Base-by-base conservation (phyloP, 2,888 invertebrate species). In the Slavum lentiscoides region DNA sequence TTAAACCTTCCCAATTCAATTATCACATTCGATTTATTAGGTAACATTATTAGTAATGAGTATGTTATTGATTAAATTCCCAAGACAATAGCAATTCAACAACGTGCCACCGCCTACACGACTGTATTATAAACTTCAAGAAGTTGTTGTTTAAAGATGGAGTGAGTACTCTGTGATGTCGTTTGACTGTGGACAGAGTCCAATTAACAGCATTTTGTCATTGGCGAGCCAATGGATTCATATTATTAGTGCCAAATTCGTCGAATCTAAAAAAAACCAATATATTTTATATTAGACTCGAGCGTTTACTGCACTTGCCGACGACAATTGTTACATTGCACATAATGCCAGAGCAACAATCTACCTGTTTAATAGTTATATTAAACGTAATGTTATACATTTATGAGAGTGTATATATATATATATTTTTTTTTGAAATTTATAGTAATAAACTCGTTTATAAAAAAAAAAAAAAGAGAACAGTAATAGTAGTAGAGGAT, bases 181-280 rank as follows among this genome's bases (percentile, higher is more conserved):
- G 39, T 58, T 58, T 58, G 19, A 58, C 21, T 67, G 39, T 75
- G 74, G 74, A 67, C 39, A 1, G 13, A 66, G 66, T 75, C 74
- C 66, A 75, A 75, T 43, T 39, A 58, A 39, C 39, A 13, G 49
- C 49, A 13, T 49, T 49, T 75, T 75, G 19, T 39, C 19, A 11
- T 75, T 21, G 13, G 19, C 43, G 13, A 67, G 58, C 66, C 39
- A 75, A 58, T 75, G 66, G 66, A 75, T 75, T 75, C 30, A 23
- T 67, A 75, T 55, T 66, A 66, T 43, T 66, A 75, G 74, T 75
- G 66, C 74, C 74, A 75, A 75, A 58, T 58, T 58, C 3, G 11
- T 66, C 17, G 19, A 66, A 23, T 75, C 55, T 58, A 67, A 66
- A 66, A 74, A 49, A 75, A 75, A 66, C 23, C 55, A 39, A 1